Evolutionary conservation across 2,888 invertebrate genomes (phyloP), one percentile per base, ranked within the genome.

Genomic region (Hyppa rectilinea): DNA sequence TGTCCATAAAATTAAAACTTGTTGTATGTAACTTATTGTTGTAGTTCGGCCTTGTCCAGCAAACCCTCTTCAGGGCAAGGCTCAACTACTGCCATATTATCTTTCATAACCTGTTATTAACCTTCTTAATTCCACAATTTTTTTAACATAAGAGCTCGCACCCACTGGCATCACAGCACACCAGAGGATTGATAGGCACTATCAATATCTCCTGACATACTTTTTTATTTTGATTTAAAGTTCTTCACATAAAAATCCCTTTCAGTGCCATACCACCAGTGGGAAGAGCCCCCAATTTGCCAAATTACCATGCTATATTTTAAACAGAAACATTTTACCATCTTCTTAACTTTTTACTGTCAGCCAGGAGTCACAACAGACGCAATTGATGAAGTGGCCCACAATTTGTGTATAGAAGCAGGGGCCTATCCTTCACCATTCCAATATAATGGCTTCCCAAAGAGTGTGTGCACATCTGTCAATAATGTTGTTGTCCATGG

Each of bases 401-500:
- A 99, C 90, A 96, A 97, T 53, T 89, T 97, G 77, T 97, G 97
- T 36, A 96, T 99, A 70, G 93, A 96, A 73, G 96, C 97, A 70
- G 97, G 97, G 47, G 98, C 98, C 1, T 99, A 99, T 93, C 99
- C 99, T 12, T 99, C 99, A 26, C 98, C 99, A 0, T 94, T 99
- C 53, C 97, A 97, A 86, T 99, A 99, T 89, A 97, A 96, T 69
- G 97, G 97, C 1, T 99, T 97, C 88, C 98, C 98, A 3, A 99
- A 99, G 89, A 99, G 99, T 73, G 96, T 98, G 4, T 99, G 99
- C 89, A 99, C 99, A 0, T 98, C 98, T 26, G 97, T 99, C 0
- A 99, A 99, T 90, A 98, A 99, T 94, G 97, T 99, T 0, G 98
- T 97, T 29, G 98, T 98, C 82, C 99, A 99, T 95, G 99, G 99